Percentiles rank a stretch among this genome's conserved stretches.
phyloP scores from a whole-genome alignment of 2,888 invertebrate species.

The Tiphia femorata region DNA sequence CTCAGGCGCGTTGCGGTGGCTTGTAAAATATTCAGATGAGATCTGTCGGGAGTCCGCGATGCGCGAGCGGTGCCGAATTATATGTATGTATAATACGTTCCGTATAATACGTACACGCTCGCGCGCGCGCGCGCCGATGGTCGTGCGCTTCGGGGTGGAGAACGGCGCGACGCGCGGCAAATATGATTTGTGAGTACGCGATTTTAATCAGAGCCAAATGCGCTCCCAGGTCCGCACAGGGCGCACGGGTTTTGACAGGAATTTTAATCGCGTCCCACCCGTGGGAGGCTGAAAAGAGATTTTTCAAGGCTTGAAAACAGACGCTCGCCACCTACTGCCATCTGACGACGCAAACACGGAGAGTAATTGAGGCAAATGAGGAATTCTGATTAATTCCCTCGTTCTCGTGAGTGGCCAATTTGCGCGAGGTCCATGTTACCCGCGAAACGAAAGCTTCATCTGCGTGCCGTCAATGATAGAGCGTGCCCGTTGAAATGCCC shows the following conservation, averaged over 20 bases:
- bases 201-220: constrained; percentile 10
- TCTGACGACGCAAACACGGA: too few species aligned
- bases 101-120: constrained; percentile 9
- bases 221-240: too few species aligned
- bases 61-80: not conserved
- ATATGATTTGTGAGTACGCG: constrained; percentile 1
- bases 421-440: too few species aligned
- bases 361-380: too few species aligned
- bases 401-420: too few species aligned
- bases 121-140: constrained; percentile 4
- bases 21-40: constrained; percentile 48
- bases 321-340: too few species aligned
- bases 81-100: constrained; percentile 7
- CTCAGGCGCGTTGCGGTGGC: constrained; percentile 23
- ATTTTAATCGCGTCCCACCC: constrained; percentile 1
- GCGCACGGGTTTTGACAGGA: not conserved
- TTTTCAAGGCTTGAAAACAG: not conserved
- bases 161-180: not conserved
- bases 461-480: too few species aligned
- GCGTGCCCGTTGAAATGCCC: too few species aligned
- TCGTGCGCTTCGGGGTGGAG: not conserved
- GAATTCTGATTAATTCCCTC: too few species aligned
- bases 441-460: too few species aligned
- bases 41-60: constrained; percentile 38
- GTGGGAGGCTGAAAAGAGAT: too few species aligned